Conservation (phyloP, 2,797 vertebrate genomes). For the Microctenopoma lineatum region DNA sequence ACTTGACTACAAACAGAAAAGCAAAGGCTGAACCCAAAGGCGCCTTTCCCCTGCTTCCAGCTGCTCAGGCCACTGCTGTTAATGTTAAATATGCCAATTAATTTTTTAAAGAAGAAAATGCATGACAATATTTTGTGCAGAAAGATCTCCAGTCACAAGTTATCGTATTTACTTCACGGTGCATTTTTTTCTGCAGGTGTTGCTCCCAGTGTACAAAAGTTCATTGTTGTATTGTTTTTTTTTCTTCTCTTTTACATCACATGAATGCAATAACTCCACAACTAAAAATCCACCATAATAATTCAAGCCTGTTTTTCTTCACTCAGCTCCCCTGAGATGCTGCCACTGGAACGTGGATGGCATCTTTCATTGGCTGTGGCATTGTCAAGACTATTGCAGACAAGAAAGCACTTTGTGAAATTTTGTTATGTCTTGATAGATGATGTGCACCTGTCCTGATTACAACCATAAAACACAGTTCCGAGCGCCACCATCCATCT, state of each 20-base stretch:
- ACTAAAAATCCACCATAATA: slow-evolving; percentile 41
- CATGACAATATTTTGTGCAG: slow-evolving; percentile 44
- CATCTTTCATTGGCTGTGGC: slow-evolving; percentile 55
- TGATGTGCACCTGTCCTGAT: slow-evolving; percentile 71
- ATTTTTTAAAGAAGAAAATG: slow-evolving; percentile 17
- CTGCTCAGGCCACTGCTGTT: slow-evolving; percentile 62
- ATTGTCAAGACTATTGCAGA: slow-evolving; percentile 47
- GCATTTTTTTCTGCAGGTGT: slow-evolving; percentile 42
- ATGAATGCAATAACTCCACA: slow-evolving; percentile 32
- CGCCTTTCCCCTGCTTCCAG: slow-evolving; percentile 42
- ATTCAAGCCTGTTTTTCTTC: slow-evolving; percentile 44
- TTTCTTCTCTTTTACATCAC: slow-evolving; percentile 40
- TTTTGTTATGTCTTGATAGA: slow-evolving; percentile 65
- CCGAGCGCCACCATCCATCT: slow-evolving; percentile 63
- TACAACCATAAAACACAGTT: slow-evolving; percentile 58
- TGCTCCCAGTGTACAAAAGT: slow-evolving; percentile 18
- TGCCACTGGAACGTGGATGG: slow-evolving; percentile 50
- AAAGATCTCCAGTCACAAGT: slow-evolving; percentile 51
- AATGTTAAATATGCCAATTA: slow-evolving; percentile 67
- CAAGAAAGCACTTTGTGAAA: slow-evolving; percentile 64
- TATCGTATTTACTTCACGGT: slow-evolving; percentile 38
- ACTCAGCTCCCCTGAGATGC: slow-evolving; percentile 31
- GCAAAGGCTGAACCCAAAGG: slow-evolving; percentile 49
- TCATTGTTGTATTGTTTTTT: slow-evolving; percentile 17
- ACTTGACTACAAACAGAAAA: slow-evolving; percentile 65